Evolutionary conservation across 2,888 invertebrate species (phyloP).

Genomic region (Scaeva pyrastri): DNA sequence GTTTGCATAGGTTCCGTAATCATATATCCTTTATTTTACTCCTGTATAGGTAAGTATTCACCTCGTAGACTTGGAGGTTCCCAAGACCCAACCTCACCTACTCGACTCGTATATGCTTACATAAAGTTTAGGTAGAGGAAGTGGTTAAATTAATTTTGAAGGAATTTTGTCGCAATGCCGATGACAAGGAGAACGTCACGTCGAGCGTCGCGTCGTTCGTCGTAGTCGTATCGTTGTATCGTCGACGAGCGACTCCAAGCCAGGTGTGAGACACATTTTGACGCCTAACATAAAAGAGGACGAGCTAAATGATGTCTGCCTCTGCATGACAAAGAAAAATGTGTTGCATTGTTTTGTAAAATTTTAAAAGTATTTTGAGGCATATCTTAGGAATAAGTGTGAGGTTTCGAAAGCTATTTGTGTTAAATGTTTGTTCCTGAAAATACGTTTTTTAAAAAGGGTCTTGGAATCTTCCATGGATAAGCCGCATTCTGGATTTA

Average conservation of each 20-base stretch:
- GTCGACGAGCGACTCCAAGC: slow-evolving; percentile 4
- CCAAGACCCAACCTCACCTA: no score
- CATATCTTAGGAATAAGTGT: no score
- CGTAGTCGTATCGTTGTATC: no score
- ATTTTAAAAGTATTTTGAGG: not conserved
- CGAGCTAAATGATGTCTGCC: not conserved
- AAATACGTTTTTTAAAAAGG: no score
- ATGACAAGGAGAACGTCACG: not conserved
- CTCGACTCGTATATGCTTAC: no score
- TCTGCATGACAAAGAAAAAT: slow-evolving; percentile 21
- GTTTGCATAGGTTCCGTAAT: slow-evolving; percentile 1
- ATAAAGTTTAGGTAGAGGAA: slow-evolving; percentile 1
- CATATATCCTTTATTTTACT: not conserved
- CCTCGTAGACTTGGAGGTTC: no score
- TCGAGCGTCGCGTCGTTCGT: no score
- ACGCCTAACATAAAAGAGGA: slow-evolving; percentile 11
- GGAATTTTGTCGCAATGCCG: slow-evolving; percentile 64
- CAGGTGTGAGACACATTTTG: slow-evolving; percentile 35
- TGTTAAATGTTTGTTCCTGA: not conserved
- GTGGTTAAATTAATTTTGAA: slow-evolving; percentile 61
- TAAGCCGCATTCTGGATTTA: no score
- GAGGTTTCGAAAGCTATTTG: no score
- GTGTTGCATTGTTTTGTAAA: slow-evolving; percentile 7
- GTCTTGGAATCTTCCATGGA: no score
- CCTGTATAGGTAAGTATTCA: not conserved